Percentiles rank a stretch among this genome's conserved stretches.
These are phyloP conservation scores for Pangasius mekongensis DNA, from an alignment of 2,797 vertebrate species.

Conservation along the genomic window DNA sequence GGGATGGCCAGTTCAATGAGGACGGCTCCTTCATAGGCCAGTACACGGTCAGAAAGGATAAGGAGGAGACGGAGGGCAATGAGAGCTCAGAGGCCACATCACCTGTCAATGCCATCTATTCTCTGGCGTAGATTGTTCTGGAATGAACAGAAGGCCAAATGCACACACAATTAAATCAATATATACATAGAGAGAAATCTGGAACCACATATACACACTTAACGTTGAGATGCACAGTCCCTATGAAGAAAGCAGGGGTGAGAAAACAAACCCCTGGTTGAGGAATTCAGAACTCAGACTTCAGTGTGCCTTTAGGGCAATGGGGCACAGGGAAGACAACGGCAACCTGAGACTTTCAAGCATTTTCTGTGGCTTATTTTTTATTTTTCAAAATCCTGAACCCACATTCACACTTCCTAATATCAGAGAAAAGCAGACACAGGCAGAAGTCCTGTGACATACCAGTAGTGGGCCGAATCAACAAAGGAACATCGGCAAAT, in stretches of 20 bases:
- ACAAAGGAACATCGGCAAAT: conserved; percentile 71
- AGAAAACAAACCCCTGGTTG: conserved; percentile 41
- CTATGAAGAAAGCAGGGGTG: conserved; percentile 46
- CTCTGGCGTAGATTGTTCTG: conserved; percentile 81
- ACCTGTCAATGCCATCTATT: conserved; percentile 96
- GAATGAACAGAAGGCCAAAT: conserved; percentile 45
- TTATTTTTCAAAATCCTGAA: conserved; percentile 52
- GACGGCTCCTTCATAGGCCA: conserved; percentile 98
- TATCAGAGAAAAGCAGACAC: conserved; percentile 59
- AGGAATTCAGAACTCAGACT: conserved; percentile 68
- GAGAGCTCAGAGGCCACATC: conserved; percentile 98
- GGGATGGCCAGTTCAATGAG: conserved; percentile 96
- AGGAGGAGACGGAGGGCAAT: conserved; percentile 97
- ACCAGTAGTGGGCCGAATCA: conserved; percentile 70
- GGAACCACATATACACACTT: conserved; percentile 59
- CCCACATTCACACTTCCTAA: conserved; percentile 53
- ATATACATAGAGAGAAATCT: conserved; percentile 59
- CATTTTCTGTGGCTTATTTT: conserved; percentile 63
- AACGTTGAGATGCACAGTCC: conserved; percentile 49
- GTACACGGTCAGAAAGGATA: conserved; percentile 99
- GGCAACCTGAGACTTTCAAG: conserved; percentile 52
- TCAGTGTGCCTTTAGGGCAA: conserved; percentile 71
- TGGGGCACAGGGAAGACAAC: conserved; percentile 56
- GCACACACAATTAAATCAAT: conserved; percentile 53
- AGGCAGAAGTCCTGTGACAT: conserved; percentile 68